Percentiles rank a stretch among this genome's conserved stretches.
Evolutionary conservation across 2,888 invertebrate species (phyloP).

Genomic region (Choristoneura rosaceana): DNA sequence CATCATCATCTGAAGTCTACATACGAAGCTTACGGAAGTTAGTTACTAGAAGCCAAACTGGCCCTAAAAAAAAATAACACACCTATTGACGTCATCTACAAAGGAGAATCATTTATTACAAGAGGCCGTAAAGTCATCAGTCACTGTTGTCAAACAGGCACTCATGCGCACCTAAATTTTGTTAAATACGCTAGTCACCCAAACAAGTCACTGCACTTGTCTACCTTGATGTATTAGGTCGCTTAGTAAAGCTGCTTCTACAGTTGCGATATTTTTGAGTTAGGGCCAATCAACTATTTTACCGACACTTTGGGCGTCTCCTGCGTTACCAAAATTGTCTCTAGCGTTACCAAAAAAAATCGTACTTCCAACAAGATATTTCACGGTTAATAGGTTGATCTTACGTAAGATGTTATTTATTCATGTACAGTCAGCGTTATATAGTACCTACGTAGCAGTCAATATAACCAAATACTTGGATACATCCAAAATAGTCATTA

Average conservation of each 20-base stretch:
- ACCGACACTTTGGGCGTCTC: too few relatives aligned
- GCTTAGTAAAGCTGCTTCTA: background rate
- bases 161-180: slow-evolving; percentile 8
- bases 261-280: background rate
- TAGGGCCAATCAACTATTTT: too few relatives aligned
- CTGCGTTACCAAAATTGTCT: too few relatives aligned
- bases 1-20: background rate
- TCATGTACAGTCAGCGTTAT: too few relatives aligned
- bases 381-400: too few relatives aligned
- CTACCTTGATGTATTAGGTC: slow-evolving; percentile 9
- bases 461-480: too few relatives aligned
- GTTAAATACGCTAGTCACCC: slow-evolving; percentile 8
- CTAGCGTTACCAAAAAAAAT: too few relatives aligned
- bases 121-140: slow-evolving; percentile 20
- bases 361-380: too few relatives aligned
- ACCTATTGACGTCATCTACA: background rate
- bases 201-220: slow-evolving; percentile 15
- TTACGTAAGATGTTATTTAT: too few relatives aligned
- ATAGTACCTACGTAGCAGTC: too few relatives aligned
- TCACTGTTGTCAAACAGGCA: slow-evolving; percentile 22
- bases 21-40: background rate
- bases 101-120: background rate
- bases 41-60: background rate
- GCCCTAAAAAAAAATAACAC: background rate
- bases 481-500: too few relatives aligned